A percentile compares a stretch with the other conserved stretches of the same genome.
phyloP scores from a whole-genome alignment of 2,888 invertebrate genomes.

The Eristalis arbustorum region DNA sequence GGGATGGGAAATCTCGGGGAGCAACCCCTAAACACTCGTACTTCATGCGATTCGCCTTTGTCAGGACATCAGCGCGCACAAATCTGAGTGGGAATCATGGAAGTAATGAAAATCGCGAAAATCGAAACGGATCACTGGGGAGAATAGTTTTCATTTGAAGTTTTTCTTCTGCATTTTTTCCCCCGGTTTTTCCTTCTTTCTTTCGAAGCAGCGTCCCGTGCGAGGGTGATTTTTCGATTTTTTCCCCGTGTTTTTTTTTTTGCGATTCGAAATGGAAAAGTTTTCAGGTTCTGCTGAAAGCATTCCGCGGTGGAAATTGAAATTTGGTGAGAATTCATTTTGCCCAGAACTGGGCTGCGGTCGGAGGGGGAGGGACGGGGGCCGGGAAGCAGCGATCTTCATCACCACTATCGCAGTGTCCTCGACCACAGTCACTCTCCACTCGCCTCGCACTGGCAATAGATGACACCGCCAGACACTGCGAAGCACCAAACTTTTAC shows the following conservation, averaged over 20 bases:
- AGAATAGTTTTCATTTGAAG: slow-evolving; percentile 62
- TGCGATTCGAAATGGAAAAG: slow-evolving; percentile 45
- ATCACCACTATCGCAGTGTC: slow-evolving; percentile 32
- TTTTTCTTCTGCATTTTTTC: slow-evolving; percentile 4
- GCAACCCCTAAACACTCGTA: slow-evolving; percentile 47
- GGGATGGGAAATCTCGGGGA: neutral
- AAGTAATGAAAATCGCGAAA: slow-evolving; percentile 36
- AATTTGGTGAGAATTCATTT: slow-evolving; percentile 65
- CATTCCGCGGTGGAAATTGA: slow-evolving; percentile 70
- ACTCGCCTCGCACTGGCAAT: slow-evolving; percentile 6
- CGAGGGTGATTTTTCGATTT: neutral
- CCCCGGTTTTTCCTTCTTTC: slow-evolving; percentile 17
- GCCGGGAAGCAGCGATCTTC: slow-evolving; percentile 49
- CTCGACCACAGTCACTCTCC: slow-evolving; percentile 27
- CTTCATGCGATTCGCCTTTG: slow-evolving; percentile 18
- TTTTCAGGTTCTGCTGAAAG: slow-evolving; percentile 63
- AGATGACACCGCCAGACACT: slow-evolving; percentile 63
- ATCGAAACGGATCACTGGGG: slow-evolving; percentile 52
- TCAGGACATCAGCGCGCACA: slow-evolving; percentile 20
- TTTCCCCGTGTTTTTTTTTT: neutral
- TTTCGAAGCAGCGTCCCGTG: neutral
- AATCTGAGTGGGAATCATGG: slow-evolving; percentile 56
- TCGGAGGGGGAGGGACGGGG: neutral
- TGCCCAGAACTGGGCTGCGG: neutral
- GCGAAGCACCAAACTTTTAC: slow-evolving; percentile 60